A percentile compares a stretch with the other conserved stretches of the same genome.
Conservation (phyloP, 2,113 vertebrate species). For the Rhea americana region DNA sequence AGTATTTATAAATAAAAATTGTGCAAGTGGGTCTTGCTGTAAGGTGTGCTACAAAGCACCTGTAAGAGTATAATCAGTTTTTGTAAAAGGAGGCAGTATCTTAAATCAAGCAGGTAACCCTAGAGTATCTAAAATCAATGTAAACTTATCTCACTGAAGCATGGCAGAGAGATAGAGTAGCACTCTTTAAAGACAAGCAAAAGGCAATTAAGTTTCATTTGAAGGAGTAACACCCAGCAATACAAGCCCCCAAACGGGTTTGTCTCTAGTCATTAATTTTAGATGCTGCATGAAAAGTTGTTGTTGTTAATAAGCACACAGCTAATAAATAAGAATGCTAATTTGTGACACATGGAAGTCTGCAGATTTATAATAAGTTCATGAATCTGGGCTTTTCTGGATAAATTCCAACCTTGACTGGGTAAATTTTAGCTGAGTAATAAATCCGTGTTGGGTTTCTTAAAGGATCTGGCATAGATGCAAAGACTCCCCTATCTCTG, state of each 20-base stretch:
- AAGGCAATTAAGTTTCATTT: not conserved
- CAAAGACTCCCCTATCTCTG: not conserved
- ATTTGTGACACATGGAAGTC: not conserved
- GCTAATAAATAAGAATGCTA: not conserved
- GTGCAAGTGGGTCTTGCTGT: not conserved
- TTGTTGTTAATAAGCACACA: not conserved
- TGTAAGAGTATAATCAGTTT: not conserved
- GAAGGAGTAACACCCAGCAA: rapidly evolving
- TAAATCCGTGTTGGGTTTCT: slow-evolving; percentile 44
- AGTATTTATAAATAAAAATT: not conserved
- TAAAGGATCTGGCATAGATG: slow-evolving; percentile 22
- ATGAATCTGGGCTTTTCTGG: slow-evolving; percentile 34
- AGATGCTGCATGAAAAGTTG: not conserved
- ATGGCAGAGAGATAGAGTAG: not conserved
- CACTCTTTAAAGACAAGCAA: not conserved
- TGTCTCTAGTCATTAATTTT: not conserved
- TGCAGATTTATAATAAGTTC: not conserved
- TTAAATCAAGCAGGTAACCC: not conserved
- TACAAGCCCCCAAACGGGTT: not conserved
- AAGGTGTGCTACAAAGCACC: not conserved
- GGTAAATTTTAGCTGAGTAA: slow-evolving; percentile 65
- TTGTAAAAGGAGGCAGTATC: not conserved
- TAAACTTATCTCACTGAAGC: not conserved
- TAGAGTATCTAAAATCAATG: rapidly evolving
- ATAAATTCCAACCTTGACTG: not conserved